Conservation (phyloP, 1,140 invertebrate genomes). For the Pseudomyrmex cubaensis region DNA sequence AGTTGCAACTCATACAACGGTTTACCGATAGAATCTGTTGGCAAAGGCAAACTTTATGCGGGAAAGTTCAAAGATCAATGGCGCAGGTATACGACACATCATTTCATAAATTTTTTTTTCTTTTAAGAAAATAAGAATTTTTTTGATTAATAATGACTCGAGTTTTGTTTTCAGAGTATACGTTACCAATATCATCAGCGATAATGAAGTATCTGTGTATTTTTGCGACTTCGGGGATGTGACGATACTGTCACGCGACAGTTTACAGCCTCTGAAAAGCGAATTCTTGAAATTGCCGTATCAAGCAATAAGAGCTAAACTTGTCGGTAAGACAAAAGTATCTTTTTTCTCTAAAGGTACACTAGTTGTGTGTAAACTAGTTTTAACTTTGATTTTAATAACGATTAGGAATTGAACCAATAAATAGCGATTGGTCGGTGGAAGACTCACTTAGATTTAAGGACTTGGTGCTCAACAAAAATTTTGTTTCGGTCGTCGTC, state of each 20-base stretch:
- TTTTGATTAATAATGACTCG: constrained; percentile 7
- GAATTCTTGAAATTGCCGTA: constrained; percentile 85
- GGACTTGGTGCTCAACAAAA: constrained; percentile 85
- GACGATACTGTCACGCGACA: constrained; percentile 77
- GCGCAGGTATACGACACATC: constrained; percentile 85
- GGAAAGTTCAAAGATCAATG: constrained; percentile 86
- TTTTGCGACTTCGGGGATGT: constrained; percentile 87
- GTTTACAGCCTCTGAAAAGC: constrained; percentile 83
- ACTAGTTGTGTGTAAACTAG: neutral
- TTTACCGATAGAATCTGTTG: constrained; percentile 76
- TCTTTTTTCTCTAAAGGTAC: constrained; percentile 3
- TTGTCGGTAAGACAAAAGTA: constrained; percentile 82
- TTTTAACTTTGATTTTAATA: constrained; percentile 57
- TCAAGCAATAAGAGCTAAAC: constrained; percentile 86
- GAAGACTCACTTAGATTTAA: constrained; percentile 87
- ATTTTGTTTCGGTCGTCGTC: constrained; percentile 86
- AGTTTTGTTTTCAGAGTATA: constrained; percentile 60
- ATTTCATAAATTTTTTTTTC: neutral
- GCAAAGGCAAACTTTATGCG: constrained; percentile 85
- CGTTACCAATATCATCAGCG: constrained; percentile 77
- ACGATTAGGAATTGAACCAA: constrained; percentile 85
- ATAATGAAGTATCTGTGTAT: constrained; percentile 84
- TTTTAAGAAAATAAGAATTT: neutral
- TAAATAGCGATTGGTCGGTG: constrained; percentile 86
- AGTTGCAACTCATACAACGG: constrained; percentile 83